Evolutionary conservation across 1,140 invertebrate species (phyloP).

Genomic region (Pogonomyrmex barbatus): DNA sequence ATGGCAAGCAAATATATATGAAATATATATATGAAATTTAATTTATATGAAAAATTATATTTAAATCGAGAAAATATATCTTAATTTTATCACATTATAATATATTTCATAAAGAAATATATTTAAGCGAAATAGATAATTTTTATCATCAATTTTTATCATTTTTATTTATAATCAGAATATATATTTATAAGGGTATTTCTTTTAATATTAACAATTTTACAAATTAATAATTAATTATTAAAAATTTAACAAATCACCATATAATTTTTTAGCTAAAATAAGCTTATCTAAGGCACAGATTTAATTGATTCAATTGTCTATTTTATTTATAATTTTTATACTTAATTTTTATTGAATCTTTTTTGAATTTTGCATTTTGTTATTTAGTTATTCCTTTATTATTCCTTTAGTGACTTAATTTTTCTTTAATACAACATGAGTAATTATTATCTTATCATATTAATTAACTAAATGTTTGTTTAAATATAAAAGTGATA

Average conservation of each 20-base stretch:
- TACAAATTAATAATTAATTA: background rate
- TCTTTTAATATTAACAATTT: background rate
- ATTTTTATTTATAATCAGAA: no score
- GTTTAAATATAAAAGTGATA: background rate
- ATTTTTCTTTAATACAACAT: background rate
- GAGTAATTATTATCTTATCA: background rate
- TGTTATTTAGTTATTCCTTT: conserved; percentile 5
- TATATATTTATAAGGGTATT: background rate
- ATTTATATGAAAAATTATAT: background rate
- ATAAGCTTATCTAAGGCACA: conserved; percentile 6
- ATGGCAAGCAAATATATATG: background rate
- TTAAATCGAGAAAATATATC: background rate
- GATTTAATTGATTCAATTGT: background rate
- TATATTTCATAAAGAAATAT: background rate
- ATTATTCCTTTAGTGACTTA: conserved; percentile 37
- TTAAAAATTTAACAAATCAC: background rate
- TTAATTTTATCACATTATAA: background rate
- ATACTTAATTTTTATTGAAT: background rate
- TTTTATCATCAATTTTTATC: no score
- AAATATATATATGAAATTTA: no score
- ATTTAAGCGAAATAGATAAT: background rate
- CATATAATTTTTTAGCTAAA: background rate
- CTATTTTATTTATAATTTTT: conserved; percentile 9
- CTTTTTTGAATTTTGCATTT: background rate
- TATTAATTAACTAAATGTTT: conserved; percentile 2